phyloP scores from a whole-genome alignment of 2,113 vertebrate species.

The Galeopterus variegatus region DNA sequence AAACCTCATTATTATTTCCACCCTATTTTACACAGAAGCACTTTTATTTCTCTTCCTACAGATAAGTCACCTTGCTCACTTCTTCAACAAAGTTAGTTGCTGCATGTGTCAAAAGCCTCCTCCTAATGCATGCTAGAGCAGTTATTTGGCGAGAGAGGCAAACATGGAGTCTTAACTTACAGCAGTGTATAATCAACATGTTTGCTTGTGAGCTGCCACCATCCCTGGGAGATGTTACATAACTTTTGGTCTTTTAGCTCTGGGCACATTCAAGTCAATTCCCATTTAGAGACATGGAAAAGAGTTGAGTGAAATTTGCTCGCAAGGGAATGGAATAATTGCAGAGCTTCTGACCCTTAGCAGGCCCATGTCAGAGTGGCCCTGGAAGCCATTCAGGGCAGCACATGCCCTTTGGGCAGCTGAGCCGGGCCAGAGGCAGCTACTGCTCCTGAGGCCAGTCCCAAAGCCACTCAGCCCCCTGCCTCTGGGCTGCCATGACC shows the following conservation, averaged over 20 bases:
- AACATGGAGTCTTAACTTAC: neutral
- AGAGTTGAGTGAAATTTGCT: constrained; percentile 15
- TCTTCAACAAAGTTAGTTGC: constrained; percentile 54
- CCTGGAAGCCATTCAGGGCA: neutral
- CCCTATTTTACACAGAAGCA: neutral
- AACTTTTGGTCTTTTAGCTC: constrained; percentile 54
- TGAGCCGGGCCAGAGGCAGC: neutral
- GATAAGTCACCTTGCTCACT: constrained; percentile 22
- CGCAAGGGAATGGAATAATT: neutral
- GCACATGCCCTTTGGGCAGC: neutral
- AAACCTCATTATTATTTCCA: constrained; percentile 6
- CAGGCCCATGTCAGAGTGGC: neutral
- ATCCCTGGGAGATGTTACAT: neutral
- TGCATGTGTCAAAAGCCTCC: neutral
- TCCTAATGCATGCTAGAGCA: neutral
- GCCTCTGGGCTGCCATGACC: neutral
- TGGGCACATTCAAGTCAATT: constrained; percentile 16
- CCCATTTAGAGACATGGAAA: neutral
- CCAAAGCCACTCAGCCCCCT: neutral
- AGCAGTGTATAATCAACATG: constrained; percentile 24
- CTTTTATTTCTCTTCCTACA: constrained; percentile 34
- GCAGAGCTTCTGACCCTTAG: neutral
- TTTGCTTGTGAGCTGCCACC: neutral
- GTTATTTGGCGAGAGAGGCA: neutral
- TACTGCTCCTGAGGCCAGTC: neutral